A percentile compares a stretch with the other conserved stretches of the same genome.
Evolutionary conservation across 2,797 vertebrate species (phyloP).

Genomic region (Psittacula echo): DNA sequence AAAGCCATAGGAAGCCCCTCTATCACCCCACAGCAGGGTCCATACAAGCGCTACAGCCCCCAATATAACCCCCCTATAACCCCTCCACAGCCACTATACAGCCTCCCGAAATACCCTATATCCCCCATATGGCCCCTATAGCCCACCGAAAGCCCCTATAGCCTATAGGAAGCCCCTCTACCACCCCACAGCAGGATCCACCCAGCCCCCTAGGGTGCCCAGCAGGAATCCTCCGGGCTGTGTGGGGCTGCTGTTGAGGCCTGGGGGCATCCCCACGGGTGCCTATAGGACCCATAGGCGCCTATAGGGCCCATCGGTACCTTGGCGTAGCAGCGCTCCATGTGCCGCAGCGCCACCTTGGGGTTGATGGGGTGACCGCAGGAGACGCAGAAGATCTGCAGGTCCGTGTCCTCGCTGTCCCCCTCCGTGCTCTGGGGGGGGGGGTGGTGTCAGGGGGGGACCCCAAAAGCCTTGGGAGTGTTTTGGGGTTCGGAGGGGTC

Average conservation of each 20-base stretch:
- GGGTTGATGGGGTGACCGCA: conserved; percentile 95
- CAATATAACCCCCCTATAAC: too few species aligned
- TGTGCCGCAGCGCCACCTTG: conserved; percentile 91
- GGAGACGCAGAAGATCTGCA: conserved; percentile 96
- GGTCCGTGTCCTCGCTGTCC: conserved; percentile 92
- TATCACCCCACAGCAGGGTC: too few species aligned
- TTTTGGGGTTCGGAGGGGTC: too few species aligned
- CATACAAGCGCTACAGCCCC: too few species aligned
- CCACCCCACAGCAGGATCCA: too few species aligned
- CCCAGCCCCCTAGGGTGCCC: too few species aligned
- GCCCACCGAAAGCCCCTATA: neutral
- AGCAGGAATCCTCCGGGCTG: too few species aligned
- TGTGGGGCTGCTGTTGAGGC: neutral
- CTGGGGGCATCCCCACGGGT: neutral
- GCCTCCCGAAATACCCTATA: too few species aligned
- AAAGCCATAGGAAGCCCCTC: too few species aligned
- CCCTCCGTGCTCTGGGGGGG: conserved; percentile 84
- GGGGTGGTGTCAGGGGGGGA: too few species aligned
- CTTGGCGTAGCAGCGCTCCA: conserved; percentile 97
- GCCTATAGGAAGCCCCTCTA: neutral
- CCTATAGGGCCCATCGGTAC: conserved; percentile 49
- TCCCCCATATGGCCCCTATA: neutral
- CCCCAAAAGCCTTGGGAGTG: neutral
- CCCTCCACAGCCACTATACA: too few species aligned
- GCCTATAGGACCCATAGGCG: neutral